These are phyloP conservation scores for Lasioglossum calceatum DNA, from an alignment of 2,888 invertebrate species.

Conservation along the genomic window DNA sequence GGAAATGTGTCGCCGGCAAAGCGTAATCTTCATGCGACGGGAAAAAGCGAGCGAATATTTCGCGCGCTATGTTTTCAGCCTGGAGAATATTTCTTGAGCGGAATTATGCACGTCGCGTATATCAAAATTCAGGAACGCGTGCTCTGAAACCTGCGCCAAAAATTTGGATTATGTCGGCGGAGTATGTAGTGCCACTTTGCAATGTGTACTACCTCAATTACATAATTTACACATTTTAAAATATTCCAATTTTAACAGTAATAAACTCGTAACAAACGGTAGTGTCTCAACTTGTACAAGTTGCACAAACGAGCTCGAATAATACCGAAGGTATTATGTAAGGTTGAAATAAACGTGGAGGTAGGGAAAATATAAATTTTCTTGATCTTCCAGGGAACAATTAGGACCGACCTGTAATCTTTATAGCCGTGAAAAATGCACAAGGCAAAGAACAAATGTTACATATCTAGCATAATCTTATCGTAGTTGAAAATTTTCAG, in stretches of 20 bases:
- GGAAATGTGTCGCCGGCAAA: conserved; percentile 8
- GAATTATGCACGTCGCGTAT: background rate
- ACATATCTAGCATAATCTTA: background rate
- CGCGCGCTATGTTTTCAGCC: background rate
- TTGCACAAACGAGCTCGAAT: no score
- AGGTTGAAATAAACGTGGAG: no score
- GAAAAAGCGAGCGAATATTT: background rate
- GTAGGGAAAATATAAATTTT: no score
- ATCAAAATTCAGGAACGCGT: background rate
- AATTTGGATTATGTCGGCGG: background rate
- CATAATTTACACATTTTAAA: background rate
- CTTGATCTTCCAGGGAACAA: background rate
- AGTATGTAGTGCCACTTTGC: background rate
- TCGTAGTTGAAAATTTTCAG: background rate
- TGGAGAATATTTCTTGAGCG: background rate
- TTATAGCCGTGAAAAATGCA: background rate
- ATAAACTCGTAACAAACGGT: no score
- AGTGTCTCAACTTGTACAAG: no score
- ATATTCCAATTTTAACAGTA: background rate
- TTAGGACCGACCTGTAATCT: background rate
- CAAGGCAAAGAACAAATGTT: background rate
- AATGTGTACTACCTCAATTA: background rate
- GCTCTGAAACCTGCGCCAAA: background rate
- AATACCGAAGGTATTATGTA: no score
- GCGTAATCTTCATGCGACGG: conserved; percentile 17